Percentiles rank a stretch among this genome's conserved stretches.
Evolutionary conservation across 37 sponge, comb jelly and placozoan genomes (phyloP).

Genomic region (Dysidea cf. avara): DNA sequence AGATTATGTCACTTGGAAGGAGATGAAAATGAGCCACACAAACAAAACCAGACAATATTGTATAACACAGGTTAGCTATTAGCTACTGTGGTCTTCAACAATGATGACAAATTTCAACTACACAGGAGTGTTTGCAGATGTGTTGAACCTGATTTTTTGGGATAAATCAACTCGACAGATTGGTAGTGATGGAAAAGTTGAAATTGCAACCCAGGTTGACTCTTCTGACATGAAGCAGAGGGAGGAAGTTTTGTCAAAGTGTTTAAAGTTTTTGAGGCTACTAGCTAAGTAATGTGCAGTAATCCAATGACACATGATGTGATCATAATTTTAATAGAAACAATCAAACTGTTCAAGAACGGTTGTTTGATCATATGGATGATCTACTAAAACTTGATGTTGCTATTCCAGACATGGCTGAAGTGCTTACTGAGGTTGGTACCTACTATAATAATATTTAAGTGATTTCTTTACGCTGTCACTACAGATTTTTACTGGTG

Average conservation of each 20-base stretch:
- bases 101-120: too few species aligned
- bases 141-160: too few species aligned
- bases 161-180: too few species aligned
- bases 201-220: too few species aligned
- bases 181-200: too few species aligned
- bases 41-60: constrained; percentile 78
- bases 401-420: constrained; percentile 7
- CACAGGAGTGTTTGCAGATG: too few species aligned
- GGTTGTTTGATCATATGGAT: constrained; percentile 47
- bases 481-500: constrained; percentile 50
- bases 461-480: background rate
- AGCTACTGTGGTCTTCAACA: too few species aligned
- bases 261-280: too few species aligned
- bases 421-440: constrained; percentile 15
- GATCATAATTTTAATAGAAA: background rate
- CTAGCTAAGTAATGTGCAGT: too few species aligned
- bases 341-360: constrained; percentile 23
- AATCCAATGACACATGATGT: too few species aligned
- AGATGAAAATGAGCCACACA: constrained; percentile 58
- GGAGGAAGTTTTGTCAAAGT: too few species aligned
- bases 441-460: background rate
- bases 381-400: constrained; percentile 38
- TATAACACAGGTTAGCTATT: constrained; percentile 50
- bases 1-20: constrained; percentile 34
- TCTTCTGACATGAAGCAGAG: too few species aligned